A percentile compares a stretch with the other conserved stretches of the same genome.
phyloP scores from a whole-genome alignment of 1,140 invertebrate species.

The Drosophila ananassae region DNA sequence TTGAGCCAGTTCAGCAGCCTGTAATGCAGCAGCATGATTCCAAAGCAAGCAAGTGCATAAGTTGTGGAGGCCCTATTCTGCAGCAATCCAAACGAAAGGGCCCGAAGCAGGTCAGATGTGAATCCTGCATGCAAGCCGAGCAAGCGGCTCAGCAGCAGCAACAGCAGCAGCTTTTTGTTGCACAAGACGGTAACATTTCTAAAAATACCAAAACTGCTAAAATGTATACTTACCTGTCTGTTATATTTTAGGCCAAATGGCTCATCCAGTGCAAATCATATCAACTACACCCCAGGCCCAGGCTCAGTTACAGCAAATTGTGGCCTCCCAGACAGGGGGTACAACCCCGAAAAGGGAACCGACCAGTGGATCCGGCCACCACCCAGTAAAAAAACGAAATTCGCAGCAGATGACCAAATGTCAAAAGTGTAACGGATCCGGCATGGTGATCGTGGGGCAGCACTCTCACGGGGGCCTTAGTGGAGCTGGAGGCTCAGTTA shows the following conservation, averaged over 20 bases:
- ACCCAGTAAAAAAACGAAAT: conserved; percentile 92
- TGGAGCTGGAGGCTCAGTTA: conserved; percentile 54
- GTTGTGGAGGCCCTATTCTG: conserved; percentile 85
- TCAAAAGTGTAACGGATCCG: conserved; percentile 94
- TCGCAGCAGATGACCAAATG: conserved; percentile 93
- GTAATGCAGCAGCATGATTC: conserved; percentile 74
- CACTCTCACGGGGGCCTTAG: conserved; percentile 45
- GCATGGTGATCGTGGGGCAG: conserved; percentile 91
- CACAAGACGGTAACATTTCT: conserved; percentile 85
- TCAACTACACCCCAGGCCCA: conserved; percentile 76
- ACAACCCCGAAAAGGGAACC: conserved; percentile 68
- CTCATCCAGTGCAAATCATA: conserved; percentile 78
- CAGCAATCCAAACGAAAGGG: conserved; percentile 86
- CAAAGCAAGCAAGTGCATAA: conserved; percentile 84
- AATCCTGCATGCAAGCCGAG: conserved; percentile 86
- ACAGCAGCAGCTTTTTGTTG: conserved; percentile 86
- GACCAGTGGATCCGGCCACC: conserved; percentile 85
- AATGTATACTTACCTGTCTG: neutral
- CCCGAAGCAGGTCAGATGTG: conserved; percentile 86
- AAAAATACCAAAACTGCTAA: conserved; percentile 52
- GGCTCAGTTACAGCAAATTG: conserved; percentile 73
- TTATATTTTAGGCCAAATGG: conserved; percentile 63
- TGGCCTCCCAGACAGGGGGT: conserved; percentile 68
- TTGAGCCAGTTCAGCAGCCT: conserved; percentile 76
- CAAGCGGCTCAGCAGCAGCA: conserved; percentile 78